Conservation (phyloP, 2,113 vertebrate genomes). For the Eurystomus gularis region DNA sequence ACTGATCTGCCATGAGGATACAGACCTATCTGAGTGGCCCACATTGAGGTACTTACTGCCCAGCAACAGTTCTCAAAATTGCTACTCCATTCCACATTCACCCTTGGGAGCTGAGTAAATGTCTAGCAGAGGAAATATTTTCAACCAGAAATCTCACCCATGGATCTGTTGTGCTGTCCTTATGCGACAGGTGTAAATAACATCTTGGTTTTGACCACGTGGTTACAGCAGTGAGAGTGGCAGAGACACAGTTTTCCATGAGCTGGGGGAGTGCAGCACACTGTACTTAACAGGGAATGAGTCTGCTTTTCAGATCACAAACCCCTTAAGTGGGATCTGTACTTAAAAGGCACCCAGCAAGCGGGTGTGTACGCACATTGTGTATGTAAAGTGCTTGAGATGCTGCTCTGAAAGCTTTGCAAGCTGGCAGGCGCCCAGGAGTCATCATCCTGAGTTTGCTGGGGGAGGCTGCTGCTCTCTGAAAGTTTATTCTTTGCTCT, state of each 20-base stretch:
- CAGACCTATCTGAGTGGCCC: not conserved
- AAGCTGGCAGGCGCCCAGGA: constrained; percentile 16
- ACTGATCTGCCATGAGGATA: not conserved
- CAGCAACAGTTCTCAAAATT: not conserved
- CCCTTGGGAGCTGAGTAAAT: not conserved
- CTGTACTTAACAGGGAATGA: not conserved
- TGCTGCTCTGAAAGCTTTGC: constrained; percentile 58
- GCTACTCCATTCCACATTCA: not conserved
- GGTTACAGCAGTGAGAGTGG: not conserved
- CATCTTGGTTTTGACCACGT: not conserved
- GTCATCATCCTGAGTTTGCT: not conserved
- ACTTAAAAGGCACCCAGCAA: constrained; percentile 61
- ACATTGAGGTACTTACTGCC: not conserved
- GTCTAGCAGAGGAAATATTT: not conserved
- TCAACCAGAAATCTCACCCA: not conserved
- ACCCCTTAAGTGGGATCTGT: constrained; percentile 53
- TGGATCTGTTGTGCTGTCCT: not conserved
- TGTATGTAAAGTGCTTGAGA: constrained; percentile 57
- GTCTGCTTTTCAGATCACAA: constrained; percentile 38
- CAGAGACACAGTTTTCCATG: not conserved
- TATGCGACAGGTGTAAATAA: not conserved
- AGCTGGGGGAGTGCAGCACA: not conserved
- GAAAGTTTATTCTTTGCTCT: not conserved
- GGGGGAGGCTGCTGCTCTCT: not conserved
- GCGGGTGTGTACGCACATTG: constrained; percentile 6